Conservation (phyloP, 2,797 vertebrate species). For the Phoebastria nigripes region DNA sequence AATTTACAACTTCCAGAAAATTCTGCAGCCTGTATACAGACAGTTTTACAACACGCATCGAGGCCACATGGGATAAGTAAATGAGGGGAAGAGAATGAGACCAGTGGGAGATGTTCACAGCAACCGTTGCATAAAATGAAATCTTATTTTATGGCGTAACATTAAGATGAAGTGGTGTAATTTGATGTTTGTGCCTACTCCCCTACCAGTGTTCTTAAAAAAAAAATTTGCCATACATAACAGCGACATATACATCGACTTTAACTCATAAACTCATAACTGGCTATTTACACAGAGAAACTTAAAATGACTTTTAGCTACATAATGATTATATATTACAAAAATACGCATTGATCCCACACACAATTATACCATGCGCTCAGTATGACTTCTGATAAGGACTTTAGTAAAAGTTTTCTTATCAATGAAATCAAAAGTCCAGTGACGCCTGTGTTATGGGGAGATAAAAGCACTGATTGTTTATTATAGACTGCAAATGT, state of each 20-base stretch:
- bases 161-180: neutral
- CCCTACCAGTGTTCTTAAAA: neutral
- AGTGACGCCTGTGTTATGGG: neutral
- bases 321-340: neutral
- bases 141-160: neutral
- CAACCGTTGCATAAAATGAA: neutral
- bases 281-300: neutral
- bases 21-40: neutral
- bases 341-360: neutral
- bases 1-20: neutral
- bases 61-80: neutral
- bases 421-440: neutral
- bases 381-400: neutral
- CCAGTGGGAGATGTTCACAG: neutral
- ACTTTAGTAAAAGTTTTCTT: neutral
- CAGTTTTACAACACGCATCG: rapidly evolving
- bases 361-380: rapidly evolving
- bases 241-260: neutral
- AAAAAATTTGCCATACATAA: neutral
- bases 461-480: neutral
- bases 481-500: neutral
- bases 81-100: neutral
- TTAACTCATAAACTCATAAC: neutral
- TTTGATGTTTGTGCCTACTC: neutral
- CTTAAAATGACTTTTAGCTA: neutral